A percentile compares a stretch with the other conserved stretches of the same genome.
These are phyloP conservation scores for Tenebrio molitor DNA, from an alignment of 1,140 invertebrate species.

Conservation along the genomic window DNA sequence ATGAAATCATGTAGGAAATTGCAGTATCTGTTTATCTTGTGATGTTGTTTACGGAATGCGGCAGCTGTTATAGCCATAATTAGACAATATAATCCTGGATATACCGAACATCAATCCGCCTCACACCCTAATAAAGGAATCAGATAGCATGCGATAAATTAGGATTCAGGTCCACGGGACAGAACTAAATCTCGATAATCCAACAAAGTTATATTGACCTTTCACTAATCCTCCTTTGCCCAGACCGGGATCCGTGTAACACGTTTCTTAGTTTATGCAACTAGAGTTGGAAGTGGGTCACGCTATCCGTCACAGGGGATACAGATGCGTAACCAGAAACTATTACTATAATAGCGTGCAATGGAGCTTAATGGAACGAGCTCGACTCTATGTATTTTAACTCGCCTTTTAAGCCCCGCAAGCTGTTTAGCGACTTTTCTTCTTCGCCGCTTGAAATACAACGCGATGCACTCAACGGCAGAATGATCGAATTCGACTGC, in stretches of 20 bases:
- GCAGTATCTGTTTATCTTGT: conserved; percentile 19
- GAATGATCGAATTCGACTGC: neutral
- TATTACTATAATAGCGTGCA: conserved; percentile 23
- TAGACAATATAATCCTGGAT: conserved; percentile 43
- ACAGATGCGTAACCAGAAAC: conserved; percentile 38
- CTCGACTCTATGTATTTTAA: conserved; percentile 17
- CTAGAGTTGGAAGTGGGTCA: conserved; percentile 42
- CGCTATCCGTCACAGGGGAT: conserved; percentile 43
- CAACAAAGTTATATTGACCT: conserved; percentile 59
- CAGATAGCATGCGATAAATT: conserved; percentile 56
- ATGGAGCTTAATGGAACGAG: conserved; percentile 27
- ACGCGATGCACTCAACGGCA: neutral
- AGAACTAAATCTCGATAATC: conserved; percentile 59
- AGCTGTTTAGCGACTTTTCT: conserved; percentile 10
- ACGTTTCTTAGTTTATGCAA: conserved; percentile 54
- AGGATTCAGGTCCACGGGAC: conserved; percentile 55
- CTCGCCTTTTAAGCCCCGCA: conserved; percentile 10
- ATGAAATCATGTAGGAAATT: conserved; percentile 36
- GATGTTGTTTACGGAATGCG: conserved; percentile 6
- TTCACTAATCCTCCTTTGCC: conserved; percentile 52
- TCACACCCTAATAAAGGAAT: conserved; percentile 50
- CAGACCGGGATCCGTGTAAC: conserved; percentile 26
- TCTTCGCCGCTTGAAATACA: neutral
- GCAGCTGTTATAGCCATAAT: conserved; percentile 28
- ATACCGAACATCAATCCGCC: conserved; percentile 43